Evolutionary conservation across 1,140 invertebrate species (phyloP), one percentile per base, ranked within the genome.

Genomic region (Psilanteris sp.): DNA sequence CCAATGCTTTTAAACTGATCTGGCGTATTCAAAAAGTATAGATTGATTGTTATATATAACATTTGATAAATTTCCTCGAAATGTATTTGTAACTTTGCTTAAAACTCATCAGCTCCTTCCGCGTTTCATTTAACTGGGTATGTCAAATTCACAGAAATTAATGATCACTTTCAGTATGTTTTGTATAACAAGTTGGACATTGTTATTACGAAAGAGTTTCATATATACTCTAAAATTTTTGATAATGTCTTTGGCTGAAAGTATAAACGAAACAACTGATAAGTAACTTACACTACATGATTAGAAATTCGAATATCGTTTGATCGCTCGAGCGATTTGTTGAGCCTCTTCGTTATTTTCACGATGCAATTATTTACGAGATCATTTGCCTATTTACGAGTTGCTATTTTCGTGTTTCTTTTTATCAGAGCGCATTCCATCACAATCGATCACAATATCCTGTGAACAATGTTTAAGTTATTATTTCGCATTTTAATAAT

Each of bases 171-270:
- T 36, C 22, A 62, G 15, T 36, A 43, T 55, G 22, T 37, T 64
- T 75, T 62, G 62, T 70, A 70, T 44, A 61, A 52, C 41, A 43
- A 50, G 16, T 44, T 44, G 27, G 18, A 24, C 46, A 11, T 27
- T 13, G 14, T 46, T 55, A 11, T 27, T 36, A 34, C 39, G n/a
- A 26, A 22, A 18, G 16, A 39, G 44, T 59, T n/a, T n/a, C n/a
- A n/a, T 29, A 18, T 26, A 0, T 29, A 20, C 27, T 36, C 20
- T 52, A 50, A 41, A 32, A 36, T 57, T 15, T 39, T 37, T 64
- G 68, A 71, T 77, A 82, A 79, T 73, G 59, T 84, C 82, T 86
- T 86, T 86, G 84, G 84, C 81, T 85, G 81, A 83, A 80, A 77
- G 72, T 50, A 79, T 54, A 59, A 61, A 70, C 20, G 15, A 70